Evolutionary conservation across 2,797 vertebrate genomes (phyloP), one percentile per base, ranked within the genome.

Genomic region (Gobio occitaniae): DNA sequence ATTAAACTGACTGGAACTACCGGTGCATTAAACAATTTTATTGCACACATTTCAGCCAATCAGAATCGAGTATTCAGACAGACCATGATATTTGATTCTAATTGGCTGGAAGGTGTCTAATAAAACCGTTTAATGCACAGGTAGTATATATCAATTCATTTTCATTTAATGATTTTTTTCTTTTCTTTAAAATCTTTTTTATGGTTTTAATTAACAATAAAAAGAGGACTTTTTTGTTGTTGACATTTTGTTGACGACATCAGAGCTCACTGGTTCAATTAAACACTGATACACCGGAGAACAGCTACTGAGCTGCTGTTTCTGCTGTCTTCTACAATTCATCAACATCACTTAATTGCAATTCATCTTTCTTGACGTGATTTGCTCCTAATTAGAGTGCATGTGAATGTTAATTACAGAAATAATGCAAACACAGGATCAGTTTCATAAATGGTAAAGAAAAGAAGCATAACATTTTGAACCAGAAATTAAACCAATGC

Each of bases 341-440:
- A 81, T 81, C 66, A 69, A 32, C 50, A 81, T 70, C 32, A 70
- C 66, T 81, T 81, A n/a, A 70, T n/a, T 54, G 9, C 21, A 44
- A 70, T 70, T 38, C 25, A 69, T 80, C 48, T 56, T 69, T 59
- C 15, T 8, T 29, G 50, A 70, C 50, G 16, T 44, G 50, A 59
- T 81, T 44, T 17, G n/a, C 66, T 56, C 5, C 36, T 9, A 59
- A 56, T 59, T 13, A 71, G 0, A 41, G 47, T 47, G 68, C 19
- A 72, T 61, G 69, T 6, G 13, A 72, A 82, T 32, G 38, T 15
- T 56, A 70, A 81, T 81, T 32, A 59, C 16, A 71, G 17, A 44
- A 32, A 70, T 59, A 44, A 48, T 21, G 36, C 16, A 82, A 80
- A 70, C 21, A 80, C 4, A 17, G 21, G 21, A 17, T 11, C 10